Evolutionary conservation across 2,888 invertebrate genomes (phyloP), one percentile per base, ranked within the genome.

Genomic region (Chaetogeoica ovagalla): DNA sequence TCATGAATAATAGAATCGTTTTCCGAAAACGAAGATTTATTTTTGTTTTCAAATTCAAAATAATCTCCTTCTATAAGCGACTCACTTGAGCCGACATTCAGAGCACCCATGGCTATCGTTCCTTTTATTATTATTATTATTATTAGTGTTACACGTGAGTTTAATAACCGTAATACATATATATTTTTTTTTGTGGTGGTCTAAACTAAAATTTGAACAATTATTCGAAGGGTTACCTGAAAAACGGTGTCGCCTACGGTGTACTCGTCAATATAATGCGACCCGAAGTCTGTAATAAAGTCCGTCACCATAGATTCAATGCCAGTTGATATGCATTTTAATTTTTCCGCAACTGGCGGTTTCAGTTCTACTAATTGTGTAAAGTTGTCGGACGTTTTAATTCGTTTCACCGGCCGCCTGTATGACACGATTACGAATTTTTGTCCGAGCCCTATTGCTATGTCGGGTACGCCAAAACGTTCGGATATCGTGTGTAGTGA

Each of bases 181-280:
- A 11, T 48, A 13, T 48, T 13, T 48, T 9, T 48, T 13, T 13
- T 48, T 7, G 11, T 48, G 2, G 11, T 48, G 48, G 48, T 48
- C 15, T 48, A 1, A 48, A 13, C 0, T 48, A 11, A 48, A 48
- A 48, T 48, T 48, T 48, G 13, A 48, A 48, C 13, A 48, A 48
- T 48, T 48, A 48, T 48, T 48, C 3, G 48, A 19, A 15, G 15
- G 0, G 19, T 11, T 79, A 79, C 79, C 70, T 79, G 79, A 62
- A 79, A 79, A 62, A 79, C 57, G 13, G 63, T 71, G 39, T 79
- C 79, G 23, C 79, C 79, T 30, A 79, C 8, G 23, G 57, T 79
- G 19, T 79, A 79, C 57, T 79, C 79, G 21, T 79, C 79, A 43
- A 79, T 70, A 39, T 70, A 79, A 71, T 79, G 79, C 30, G 79